A percentile compares a stretch with the other conserved stretches of the same genome.
phyloP scores from a whole-genome alignment of 2,113 vertebrate genomes.

The Nerophis ophidion region DNA sequence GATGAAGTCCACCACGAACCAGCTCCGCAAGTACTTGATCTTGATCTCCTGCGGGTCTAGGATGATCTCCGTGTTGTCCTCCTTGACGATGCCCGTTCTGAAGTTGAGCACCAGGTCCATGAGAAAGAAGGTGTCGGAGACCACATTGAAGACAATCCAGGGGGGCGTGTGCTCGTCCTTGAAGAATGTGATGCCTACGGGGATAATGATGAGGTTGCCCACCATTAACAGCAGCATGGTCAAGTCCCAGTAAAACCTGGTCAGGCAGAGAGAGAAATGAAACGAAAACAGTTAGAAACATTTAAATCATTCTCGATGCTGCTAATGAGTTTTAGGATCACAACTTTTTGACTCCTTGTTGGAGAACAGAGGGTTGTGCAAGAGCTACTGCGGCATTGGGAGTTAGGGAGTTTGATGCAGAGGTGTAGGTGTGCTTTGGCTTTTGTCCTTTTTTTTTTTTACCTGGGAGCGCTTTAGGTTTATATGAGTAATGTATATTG shows the following conservation, averaged over 20 bases:
- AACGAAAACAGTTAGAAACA: not conserved
- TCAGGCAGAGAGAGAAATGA: conserved; percentile 31
- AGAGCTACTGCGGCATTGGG: too few species aligned
- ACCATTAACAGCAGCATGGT: conserved; percentile 99
- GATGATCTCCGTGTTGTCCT: conserved; percentile 98
- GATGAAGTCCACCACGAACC: conserved; percentile 99
- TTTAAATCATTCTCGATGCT: too few species aligned
- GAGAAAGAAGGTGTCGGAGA: conserved; percentile 98
- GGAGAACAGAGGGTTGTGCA: too few species aligned
- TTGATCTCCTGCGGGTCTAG: conserved; percentile 95
- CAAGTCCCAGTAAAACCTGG: conserved; percentile 98
- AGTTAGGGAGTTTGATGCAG: too few species aligned
- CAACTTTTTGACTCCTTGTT: too few species aligned
- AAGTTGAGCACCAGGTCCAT: conserved; percentile 98
- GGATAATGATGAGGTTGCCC: conserved; percentile 98
- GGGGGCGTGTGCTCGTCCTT: conserved; percentile 97
- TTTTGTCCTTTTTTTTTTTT: too few species aligned
- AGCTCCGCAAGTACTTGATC: conserved; percentile 96
- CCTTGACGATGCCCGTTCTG: conserved; percentile 95
- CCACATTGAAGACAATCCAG: conserved; percentile 98
- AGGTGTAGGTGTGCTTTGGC: too few species aligned
- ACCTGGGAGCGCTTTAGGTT: too few species aligned
- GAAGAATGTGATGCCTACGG: conserved; percentile 99
- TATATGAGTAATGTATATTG: too few species aligned
- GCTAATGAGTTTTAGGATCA: too few species aligned